phyloP scores from a whole-genome alignment of 2,113 vertebrate species.

The Crypturellus undulatus region DNA sequence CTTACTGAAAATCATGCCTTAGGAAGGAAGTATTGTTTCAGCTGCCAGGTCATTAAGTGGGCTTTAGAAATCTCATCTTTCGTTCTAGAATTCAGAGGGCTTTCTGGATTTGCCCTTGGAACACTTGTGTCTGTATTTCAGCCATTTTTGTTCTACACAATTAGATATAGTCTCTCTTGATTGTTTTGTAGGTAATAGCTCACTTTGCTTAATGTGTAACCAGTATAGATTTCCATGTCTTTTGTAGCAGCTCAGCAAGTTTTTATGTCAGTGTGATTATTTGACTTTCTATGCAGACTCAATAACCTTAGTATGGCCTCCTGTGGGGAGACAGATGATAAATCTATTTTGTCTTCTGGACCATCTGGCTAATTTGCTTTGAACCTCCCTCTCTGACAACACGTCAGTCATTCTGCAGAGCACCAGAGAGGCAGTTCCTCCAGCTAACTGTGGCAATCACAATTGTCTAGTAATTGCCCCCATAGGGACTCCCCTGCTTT shows the following conservation, averaged over 20 bases:
- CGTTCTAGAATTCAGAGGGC: neutral
- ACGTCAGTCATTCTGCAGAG: slow-evolving; percentile 3
- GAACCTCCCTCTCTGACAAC: neutral
- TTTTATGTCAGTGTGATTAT: slow-evolving; percentile 10
- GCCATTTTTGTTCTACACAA: neutral
- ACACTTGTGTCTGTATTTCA: neutral
- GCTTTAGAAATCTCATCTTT: neutral
- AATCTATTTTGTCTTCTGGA: slow-evolving; percentile 28
- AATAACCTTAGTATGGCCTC: slow-evolving; percentile 12
- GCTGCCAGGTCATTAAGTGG: neutral
- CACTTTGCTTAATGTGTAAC: neutral
- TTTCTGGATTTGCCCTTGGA: neutral
- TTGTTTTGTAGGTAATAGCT: neutral
- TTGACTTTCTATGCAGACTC: slow-evolving; percentile 34
- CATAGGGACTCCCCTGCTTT: neutral
- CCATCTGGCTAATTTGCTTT: neutral
- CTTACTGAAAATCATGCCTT: slow-evolving; percentile 1
- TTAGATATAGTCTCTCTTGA: neutral
- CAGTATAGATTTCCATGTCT: neutral
- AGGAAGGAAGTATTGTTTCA: neutral
- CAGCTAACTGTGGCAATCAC: neutral
- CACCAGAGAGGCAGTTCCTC: neutral
- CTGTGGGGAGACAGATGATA: slow-evolving; percentile 9
- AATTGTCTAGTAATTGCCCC: neutral
- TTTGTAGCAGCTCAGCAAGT: neutral